Evolutionary conservation across 2,888 invertebrate species (phyloP).

Genomic region (Napeogenes sylphis): DNA sequence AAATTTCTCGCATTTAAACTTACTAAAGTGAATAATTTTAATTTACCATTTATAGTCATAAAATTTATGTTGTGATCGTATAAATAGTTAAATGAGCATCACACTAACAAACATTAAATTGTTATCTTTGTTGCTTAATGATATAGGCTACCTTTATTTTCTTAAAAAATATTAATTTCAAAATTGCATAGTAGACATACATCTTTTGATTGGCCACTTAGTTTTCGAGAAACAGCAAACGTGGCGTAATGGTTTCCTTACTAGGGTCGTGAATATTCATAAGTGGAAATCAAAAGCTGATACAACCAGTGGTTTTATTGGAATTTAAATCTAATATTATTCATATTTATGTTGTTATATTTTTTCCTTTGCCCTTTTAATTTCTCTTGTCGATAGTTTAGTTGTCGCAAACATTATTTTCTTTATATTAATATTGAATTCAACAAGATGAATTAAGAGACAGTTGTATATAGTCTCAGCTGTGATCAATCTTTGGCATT

Average conservation of each 20-base stretch:
- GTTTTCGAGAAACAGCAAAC: background rate
- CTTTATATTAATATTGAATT: background rate
- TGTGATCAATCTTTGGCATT: conserved; percentile 69
- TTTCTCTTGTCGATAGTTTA: background rate
- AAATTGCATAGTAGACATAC: background rate
- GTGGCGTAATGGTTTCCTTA: background rate
- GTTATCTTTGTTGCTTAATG: too few relatives aligned
- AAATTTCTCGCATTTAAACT: too few relatives aligned
- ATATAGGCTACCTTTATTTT: too few relatives aligned
- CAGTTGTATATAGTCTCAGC: conserved; percentile 33
- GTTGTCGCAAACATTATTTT: background rate
- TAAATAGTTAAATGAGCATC: too few relatives aligned
- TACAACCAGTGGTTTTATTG: background rate
- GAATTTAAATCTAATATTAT: background rate
- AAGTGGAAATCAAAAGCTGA: conserved; percentile 2
- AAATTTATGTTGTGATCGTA: too few relatives aligned
- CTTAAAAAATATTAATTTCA: background rate
- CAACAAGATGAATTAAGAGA: conserved; percentile 4
- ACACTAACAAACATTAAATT: too few relatives aligned
- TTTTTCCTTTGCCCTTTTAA: background rate
- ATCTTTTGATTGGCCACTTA: background rate
- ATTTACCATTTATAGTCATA: too few relatives aligned
- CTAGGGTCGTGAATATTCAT: background rate
- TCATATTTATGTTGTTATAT: background rate
- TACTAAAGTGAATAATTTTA: too few relatives aligned